These are phyloP conservation scores for Lophius americanus DNA, from an alignment of 2,797 vertebrate genomes.

Conservation along the genomic window DNA sequence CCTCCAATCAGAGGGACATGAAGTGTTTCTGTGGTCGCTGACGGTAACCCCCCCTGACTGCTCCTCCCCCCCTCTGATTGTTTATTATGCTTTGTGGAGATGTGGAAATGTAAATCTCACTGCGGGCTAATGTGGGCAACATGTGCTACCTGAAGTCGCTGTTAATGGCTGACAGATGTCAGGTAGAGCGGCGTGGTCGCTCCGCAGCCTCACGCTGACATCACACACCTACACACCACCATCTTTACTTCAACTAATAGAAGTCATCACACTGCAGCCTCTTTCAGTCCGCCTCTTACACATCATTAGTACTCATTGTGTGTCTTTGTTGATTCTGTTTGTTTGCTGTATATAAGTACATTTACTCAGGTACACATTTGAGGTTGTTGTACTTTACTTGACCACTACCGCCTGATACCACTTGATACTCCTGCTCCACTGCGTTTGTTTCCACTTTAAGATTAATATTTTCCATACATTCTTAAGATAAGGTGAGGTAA, in stretches of 20 bases:
- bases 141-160: conserved; percentile 91
- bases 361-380: too few species aligned
- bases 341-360: too few species aligned
- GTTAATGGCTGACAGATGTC: conserved; percentile 92
- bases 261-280: neutral
- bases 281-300: too few species aligned
- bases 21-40: conserved; percentile 31
- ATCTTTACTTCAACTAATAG: conserved; percentile 28
- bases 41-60: conserved; percentile 45
- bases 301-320: too few species aligned
- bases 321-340: too few species aligned
- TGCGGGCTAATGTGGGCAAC: conserved; percentile 90
- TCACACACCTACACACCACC: neutral
- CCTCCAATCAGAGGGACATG: conserved; percentile 24
- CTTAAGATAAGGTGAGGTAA: too few species aligned
- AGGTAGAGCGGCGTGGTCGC: conserved; percentile 66
- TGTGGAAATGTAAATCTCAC: conserved; percentile 88
- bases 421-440: too few species aligned
- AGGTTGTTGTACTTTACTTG: too few species aligned
- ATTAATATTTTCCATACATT: too few species aligned
- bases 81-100: conserved; percentile 94
- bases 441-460: too few species aligned
- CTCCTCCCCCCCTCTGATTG: conserved; percentile 71
- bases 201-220: conserved; percentile 29
- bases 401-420: too few species aligned